These are phyloP conservation scores for Lophotis ruficrista DNA, from an alignment of 2,113 vertebrate genomes.

Conservation along the genomic window DNA sequence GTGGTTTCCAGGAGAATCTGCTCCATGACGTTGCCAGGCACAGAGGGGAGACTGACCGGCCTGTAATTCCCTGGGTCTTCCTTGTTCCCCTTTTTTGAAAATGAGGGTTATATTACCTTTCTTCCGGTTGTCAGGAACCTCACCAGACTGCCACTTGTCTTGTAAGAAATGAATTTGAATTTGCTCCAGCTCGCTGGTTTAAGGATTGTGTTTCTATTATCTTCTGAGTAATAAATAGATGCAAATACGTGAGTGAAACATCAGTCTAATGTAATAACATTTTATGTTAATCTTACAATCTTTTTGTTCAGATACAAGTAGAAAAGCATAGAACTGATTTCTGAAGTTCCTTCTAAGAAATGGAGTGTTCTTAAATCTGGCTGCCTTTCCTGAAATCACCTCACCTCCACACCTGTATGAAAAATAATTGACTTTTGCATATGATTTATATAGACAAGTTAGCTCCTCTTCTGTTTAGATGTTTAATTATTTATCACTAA, in stretches of 20 bases:
- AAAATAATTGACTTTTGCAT: background rate
- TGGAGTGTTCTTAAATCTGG: background rate
- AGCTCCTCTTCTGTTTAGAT: background rate
- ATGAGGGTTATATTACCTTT: too few species aligned
- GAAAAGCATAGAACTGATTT: background rate
- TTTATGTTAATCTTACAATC: background rate
- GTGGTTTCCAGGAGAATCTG: too few species aligned
- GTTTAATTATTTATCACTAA: background rate
- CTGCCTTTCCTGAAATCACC: background rate
- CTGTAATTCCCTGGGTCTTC: too few species aligned
- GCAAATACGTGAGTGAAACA: background rate
- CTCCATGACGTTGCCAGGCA: too few species aligned
- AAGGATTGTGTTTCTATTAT: background rate
- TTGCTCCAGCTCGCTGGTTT: background rate
- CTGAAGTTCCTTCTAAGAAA: background rate
- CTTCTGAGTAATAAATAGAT: background rate
- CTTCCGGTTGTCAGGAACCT: too few species aligned
- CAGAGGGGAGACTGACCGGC: too few species aligned
- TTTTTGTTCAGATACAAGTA: background rate
- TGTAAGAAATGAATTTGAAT: background rate
- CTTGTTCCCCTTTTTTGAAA: too few species aligned
- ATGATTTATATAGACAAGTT: background rate
- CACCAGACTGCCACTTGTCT: background rate
- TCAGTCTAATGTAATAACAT: background rate
- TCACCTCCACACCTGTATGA: background rate